phyloP scores from a whole-genome alignment of 1,140 invertebrate genomes.

The Papilio polyxenes region DNA sequence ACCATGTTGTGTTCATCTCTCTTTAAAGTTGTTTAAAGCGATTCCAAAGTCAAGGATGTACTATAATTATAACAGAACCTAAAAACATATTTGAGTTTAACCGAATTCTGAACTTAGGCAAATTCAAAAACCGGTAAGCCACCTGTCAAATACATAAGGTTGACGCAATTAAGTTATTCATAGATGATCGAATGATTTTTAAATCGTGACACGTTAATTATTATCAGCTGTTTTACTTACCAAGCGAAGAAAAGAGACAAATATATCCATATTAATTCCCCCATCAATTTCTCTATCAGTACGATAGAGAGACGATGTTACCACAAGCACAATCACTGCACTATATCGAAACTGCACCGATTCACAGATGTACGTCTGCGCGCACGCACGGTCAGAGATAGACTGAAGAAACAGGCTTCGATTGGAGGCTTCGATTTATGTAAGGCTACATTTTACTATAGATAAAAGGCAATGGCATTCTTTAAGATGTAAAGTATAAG shows the following conservation, averaged over 20 bases:
- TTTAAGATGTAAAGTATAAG: conserved; percentile 2
- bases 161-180: conserved; percentile 34
- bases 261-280: conserved; percentile 47
- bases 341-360: conserved; percentile 33
- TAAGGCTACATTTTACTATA: conserved; percentile 9
- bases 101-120: neutral
- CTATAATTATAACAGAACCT: too few species aligned
- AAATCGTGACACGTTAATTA: neutral
- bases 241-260: conserved; percentile 44
- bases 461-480: neutral
- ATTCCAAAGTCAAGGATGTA: too few species aligned
- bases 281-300: conserved; percentile 57
- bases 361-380: conserved; percentile 54
- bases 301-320: conserved; percentile 65
- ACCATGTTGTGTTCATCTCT: too few species aligned
- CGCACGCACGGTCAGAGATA: conserved; percentile 53
- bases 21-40: too few species aligned
- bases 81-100: neutral
- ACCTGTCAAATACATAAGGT: neutral
- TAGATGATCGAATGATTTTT: conserved; percentile 23
- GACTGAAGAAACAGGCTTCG: conserved; percentile 64
- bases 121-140: conserved; percentile 10
- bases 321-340: conserved; percentile 54
- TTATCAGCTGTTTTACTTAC: conserved; percentile 21
- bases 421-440: conserved; percentile 40